Evolutionary conservation across 2,113 vertebrate genomes (phyloP), one percentile per base, ranked within the genome.

Genomic region (Serinus canaria): DNA sequence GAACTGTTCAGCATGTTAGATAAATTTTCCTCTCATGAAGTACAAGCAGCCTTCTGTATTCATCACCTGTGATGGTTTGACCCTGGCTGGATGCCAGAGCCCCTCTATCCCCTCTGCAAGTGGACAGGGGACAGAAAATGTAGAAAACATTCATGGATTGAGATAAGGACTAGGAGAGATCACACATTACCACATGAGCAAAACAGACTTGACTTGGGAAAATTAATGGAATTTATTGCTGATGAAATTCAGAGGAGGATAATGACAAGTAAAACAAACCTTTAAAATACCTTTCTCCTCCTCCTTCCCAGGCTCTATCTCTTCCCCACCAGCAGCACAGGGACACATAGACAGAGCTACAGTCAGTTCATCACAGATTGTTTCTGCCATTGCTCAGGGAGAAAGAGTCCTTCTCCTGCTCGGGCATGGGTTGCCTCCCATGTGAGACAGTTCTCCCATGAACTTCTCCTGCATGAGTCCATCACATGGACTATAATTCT

Each of bases 391-490:
- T 82, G 28, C 20, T 47, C 20, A 35, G 39, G 6, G 16, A 60
- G 20, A n/a, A n/a, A 23, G 11, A 60, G 11, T 30, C n/a, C 9
- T 37, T 64, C 37, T 30, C 41, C n/a, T 39, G 13, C 39, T 53
- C 24, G 46, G 17, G 13, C 0, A 0, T 37, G 21, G 7, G 31
- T 13, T 67, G 1, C 10, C 23, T 67, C 13, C 20, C 46, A 41
- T 2, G 5, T n/a, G 24, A 52, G 33, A 59, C 4, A 46, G 13
- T 12, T 46, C 13, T 39, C 33, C 46, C 46, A 21, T 39, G 1
- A 44, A 11, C 15, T 30, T 59, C 23, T 81, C 33, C 60, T n/a
- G 13, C 9, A 7, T n/a, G 27, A 44, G 27, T 50, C 10, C 33
- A 33, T 59, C 18, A 15, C 60, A 30, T 14, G 23, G 13, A 10